Conservation (phyloP, 2,113 vertebrate species). For the Hypanus sabinus region DNA sequence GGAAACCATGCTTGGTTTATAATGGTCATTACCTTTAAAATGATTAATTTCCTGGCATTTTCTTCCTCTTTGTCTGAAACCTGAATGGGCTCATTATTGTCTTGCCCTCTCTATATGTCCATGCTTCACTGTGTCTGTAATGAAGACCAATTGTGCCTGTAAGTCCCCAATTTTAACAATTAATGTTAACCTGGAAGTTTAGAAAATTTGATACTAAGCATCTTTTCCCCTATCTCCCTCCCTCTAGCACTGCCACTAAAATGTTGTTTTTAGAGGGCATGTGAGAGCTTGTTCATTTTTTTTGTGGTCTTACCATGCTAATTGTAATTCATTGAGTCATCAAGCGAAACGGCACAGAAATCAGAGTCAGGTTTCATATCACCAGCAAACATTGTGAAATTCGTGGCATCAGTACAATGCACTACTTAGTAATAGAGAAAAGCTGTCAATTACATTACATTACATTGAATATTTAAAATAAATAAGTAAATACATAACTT, state of each 20-base stretch:
- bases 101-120: neutral
- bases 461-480: too few species aligned
- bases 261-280: neutral
- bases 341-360: too few species aligned
- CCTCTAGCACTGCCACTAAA: neutral
- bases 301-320: neutral
- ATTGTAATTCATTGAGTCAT: neutral
- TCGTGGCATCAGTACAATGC: too few species aligned
- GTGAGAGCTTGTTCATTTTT: neutral
- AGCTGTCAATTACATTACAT: too few species aligned
- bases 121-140: neutral
- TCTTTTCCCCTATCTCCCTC: neutral
- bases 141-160: neutral
- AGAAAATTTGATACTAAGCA: neutral
- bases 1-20: neutral
- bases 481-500: too few species aligned
- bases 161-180: neutral
- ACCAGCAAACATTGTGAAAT: too few species aligned
- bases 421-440: too few species aligned
- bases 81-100: neutral
- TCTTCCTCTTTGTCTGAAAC: neutral
- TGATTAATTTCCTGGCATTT: constrained; percentile 14
- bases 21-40: neutral
- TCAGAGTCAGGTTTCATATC: too few species aligned
- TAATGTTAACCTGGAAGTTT: neutral